A percentile compares a stretch with the other conserved stretches of the same genome.
Evolutionary conservation across 30 jellyfish, hydroid and myxozoan genomes (phyloP).

Genomic region (Cassiopea xamachana): DNA sequence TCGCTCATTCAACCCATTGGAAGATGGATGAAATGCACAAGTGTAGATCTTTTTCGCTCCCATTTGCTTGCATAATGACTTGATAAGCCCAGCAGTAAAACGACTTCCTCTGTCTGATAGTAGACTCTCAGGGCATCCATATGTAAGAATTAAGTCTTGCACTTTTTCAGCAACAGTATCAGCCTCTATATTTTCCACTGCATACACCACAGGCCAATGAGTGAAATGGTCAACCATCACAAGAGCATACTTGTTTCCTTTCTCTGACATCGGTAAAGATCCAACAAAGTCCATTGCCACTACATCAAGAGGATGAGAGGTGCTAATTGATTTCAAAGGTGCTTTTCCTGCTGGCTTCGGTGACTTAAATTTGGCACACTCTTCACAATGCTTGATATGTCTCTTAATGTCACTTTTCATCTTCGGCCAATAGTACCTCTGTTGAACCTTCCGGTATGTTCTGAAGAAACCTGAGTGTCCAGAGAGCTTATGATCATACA

Average conservation of each 20-base stretch:
- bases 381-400: constrained; percentile 50
- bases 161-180: constrained; percentile 60
- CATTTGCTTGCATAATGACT: constrained; percentile 32
- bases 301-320: constrained; percentile 29
- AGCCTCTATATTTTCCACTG: constrained; percentile 52
- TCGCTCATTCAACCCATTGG: constrained; percentile 43
- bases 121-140: constrained; percentile 56
- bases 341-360: constrained; percentile 55
- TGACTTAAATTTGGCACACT: constrained; percentile 56
- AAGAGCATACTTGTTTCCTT: constrained; percentile 15
- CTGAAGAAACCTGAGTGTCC: constrained; percentile 65
- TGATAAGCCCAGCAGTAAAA: not conserved
- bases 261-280: constrained; percentile 21
- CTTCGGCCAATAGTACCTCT: constrained; percentile 53
- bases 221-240: constrained; percentile 69
- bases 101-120: constrained; percentile 23
- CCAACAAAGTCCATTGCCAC: constrained; percentile 73
- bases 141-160: not conserved
- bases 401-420: constrained; percentile 58
- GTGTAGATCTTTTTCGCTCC: constrained; percentile 64
- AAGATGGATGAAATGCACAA: constrained; percentile 68
- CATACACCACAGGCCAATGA: constrained; percentile 49
- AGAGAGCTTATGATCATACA: constrained; percentile 34
- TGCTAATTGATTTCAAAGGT: constrained; percentile 54
- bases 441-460: constrained; percentile 55